Conservation (phyloP, 1,140 invertebrate genomes). For the Helicoverpa armigera region DNA sequence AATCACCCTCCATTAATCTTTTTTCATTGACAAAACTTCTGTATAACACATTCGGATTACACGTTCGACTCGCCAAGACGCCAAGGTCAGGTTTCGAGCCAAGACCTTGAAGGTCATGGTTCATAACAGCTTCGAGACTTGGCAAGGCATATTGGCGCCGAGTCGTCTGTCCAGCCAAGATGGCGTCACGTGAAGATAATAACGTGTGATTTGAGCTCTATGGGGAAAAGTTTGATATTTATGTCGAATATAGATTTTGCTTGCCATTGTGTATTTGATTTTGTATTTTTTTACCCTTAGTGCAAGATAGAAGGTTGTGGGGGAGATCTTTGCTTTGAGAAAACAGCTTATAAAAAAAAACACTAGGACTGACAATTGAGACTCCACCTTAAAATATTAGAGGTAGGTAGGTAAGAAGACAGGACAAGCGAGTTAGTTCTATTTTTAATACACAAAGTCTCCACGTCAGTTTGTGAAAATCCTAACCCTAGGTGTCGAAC, state of each 20-base stretch:
- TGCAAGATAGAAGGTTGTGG: too few species aligned
- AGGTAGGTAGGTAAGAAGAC: too few species aligned
- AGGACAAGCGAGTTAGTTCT: too few species aligned
- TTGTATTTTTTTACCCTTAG: too few species aligned
- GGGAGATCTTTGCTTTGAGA: too few species aligned
- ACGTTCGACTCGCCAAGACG: not conserved
- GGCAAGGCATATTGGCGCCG: constrained; percentile 8
- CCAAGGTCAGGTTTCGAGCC: constrained; percentile 5
- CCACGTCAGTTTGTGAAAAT: too few species aligned
- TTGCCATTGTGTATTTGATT: not conserved
- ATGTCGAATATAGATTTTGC: not conserved
- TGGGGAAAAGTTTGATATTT: not conserved
- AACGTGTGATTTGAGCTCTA: not conserved
- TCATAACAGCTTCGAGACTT: constrained; percentile 22
- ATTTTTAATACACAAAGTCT: too few species aligned
- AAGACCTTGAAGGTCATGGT: constrained; percentile 24
- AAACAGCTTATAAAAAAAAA: too few species aligned
- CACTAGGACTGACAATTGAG: too few species aligned
- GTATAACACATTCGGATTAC: not conserved
- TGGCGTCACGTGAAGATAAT: not conserved
- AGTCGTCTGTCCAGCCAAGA: not conserved
- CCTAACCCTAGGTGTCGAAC: too few species aligned
- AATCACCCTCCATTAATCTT: not conserved
- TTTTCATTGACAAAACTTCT: not conserved
- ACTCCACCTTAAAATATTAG: too few species aligned